phyloP scores from a whole-genome alignment of 2,888 invertebrate species.

The Belgica antarctica region DNA sequence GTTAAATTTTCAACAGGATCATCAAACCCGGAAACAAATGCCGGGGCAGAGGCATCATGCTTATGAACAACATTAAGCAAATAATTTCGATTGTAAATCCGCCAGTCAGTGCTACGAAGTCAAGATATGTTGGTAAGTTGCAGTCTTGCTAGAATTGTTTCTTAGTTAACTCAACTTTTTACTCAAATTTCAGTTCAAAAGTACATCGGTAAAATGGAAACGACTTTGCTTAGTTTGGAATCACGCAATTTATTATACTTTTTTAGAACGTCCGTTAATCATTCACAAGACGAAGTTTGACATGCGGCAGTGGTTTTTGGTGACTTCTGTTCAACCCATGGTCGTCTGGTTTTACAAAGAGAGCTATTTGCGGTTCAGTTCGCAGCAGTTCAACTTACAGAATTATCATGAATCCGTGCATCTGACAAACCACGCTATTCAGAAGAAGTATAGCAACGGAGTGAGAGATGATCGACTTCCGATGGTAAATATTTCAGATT shows the following conservation, averaged over 20 bases:
- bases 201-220: constrained; percentile 89
- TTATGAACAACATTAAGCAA: constrained; percentile 82
- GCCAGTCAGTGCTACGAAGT: constrained; percentile 54
- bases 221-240: no score
- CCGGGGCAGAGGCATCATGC: constrained; percentile 82
- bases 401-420: constrained; percentile 92
- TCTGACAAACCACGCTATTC: constrained; percentile 89
- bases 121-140: constrained; percentile 10
- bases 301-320: constrained; percentile 92
- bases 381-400: constrained; percentile 79
- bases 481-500: background rate
- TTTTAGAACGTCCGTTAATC: constrained; percentile 78
- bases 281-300: constrained; percentile 92
- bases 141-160: no score
- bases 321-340: constrained; percentile 85
- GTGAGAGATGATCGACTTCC: constrained; percentile 75
- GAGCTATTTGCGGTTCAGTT: constrained; percentile 88
- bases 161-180: no score
- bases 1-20: no score
- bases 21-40: constrained; percentile 93
- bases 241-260: no score
- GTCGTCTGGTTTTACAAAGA: constrained; percentile 93
- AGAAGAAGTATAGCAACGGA: constrained; percentile 77
- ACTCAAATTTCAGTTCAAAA: constrained; percentile 69
- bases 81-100: constrained; percentile 73